These are phyloP conservation scores for Graphium colonna DNA, from an alignment of 2,888 invertebrate genomes.

Conservation along the genomic window DNA sequence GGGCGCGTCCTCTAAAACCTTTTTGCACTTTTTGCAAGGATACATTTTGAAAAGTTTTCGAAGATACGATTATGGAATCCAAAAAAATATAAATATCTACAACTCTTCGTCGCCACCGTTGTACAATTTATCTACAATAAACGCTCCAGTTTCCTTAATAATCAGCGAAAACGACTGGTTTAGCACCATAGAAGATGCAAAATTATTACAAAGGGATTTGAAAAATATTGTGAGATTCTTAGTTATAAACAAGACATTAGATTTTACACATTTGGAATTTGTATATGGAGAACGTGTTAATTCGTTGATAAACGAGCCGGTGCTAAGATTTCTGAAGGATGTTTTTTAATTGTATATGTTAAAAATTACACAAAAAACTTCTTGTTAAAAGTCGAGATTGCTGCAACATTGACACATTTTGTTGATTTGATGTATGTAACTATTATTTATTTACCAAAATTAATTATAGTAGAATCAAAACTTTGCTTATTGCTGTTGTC, in stretches of 20 bases:
- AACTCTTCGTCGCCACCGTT: conserved; percentile 45
- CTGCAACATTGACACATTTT: no score
- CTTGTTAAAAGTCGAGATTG: no score
- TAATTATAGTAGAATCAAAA: no score
- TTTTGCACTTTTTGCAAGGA: conserved; percentile 60
- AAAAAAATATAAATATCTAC: conserved; percentile 44
- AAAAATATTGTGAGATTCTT: conserved; percentile 45
- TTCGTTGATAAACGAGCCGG: conserved; percentile 49
- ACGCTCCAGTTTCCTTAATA: conserved; percentile 51
- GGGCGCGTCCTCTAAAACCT: conserved; percentile 54
- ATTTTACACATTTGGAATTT: conserved; percentile 66
- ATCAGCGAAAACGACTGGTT: conserved; percentile 62
- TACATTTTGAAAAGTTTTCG: conserved; percentile 53
- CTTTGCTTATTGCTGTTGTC: no score
- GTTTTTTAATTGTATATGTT: background rate
- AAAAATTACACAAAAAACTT: no score
- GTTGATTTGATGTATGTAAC: no score
- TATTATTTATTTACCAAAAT: no score
- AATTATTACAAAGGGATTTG: conserved; percentile 41
- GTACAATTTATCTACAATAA: conserved; percentile 50
- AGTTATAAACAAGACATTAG: conserved; percentile 47
- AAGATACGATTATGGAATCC: conserved; percentile 52
- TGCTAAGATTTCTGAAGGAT: conserved; percentile 41
- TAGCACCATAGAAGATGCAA: conserved; percentile 48
- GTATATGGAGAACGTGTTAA: conserved; percentile 57